phyloP scores from a whole-genome alignment of 2,113 vertebrate species.

The Albula goreensis region DNA sequence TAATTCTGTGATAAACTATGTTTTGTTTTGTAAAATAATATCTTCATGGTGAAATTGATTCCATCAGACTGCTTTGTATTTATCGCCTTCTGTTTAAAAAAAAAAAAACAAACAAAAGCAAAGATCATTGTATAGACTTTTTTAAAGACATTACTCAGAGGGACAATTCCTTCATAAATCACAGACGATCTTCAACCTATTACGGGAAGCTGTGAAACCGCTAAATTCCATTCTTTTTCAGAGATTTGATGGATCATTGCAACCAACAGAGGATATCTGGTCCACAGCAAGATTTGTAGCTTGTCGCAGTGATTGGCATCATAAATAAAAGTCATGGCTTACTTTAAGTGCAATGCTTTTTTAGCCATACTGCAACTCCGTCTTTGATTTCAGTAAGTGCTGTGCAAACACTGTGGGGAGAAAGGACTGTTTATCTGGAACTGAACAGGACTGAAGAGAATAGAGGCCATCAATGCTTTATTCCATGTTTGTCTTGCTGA shows the following conservation, averaged over 20 bases:
- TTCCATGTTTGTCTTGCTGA: not conserved
- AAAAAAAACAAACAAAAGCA: not conserved
- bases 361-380: not conserved
- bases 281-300: not conserved
- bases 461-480: not conserved
- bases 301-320: not conserved
- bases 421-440: not conserved
- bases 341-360: not conserved
- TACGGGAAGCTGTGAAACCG: not conserved
- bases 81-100: slow-evolving; percentile 1
- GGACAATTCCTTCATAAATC: not conserved
- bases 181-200: not conserved
- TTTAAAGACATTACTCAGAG: not conserved
- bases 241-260: not conserved
- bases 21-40: not conserved
- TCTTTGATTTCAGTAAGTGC: not conserved
- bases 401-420: not conserved
- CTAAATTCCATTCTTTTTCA: not conserved
- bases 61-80: not conserved
- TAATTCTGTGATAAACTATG: not conserved
- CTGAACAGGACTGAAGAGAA: not conserved
- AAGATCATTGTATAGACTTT: not conserved
- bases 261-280: not conserved
- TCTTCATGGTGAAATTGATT: not conserved
- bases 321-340: not conserved